Base-by-base conservation (phyloP, 2,113 vertebrate species). In the Natator depressus region DNA sequence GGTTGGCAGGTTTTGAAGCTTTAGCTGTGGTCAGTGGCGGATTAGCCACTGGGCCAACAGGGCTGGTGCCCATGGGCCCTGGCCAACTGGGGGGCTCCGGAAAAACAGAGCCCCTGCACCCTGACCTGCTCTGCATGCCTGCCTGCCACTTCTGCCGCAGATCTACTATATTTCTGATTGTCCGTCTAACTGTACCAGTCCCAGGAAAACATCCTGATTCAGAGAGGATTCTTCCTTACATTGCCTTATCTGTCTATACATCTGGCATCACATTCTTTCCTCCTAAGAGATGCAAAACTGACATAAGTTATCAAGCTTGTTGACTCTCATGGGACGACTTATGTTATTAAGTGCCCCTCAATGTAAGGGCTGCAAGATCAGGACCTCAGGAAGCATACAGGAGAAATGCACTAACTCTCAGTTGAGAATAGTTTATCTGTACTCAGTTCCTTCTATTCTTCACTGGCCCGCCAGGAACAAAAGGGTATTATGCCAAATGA, bases 321-420 rank as follows among this genome's bases (percentile, higher is more conserved):
- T 0, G 12, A 16, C 38, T 91, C 69, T 49, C 7, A 1, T 0
- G 4, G 31, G 53, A 31, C 76, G 88, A 79, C 0, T 22, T 0
- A 5, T 3, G 49, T 59, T 25, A 16, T 4, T 29, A 13, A 35
- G 19, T 47, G 1, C 54, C 25, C 29, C 0, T 2, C 1, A 6
- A 27, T 2, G 0, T 0, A 0, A 55, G 5, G 1, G 38, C 79
- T 62, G 79, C 69, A 35, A 0, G 0, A 47, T 3, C 57, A 29
- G 5, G 1, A 29, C 27, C 69, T 47, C 0, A 0, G 50, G 47
- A 94, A 20, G 82, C 35, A 47, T 76, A 62, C 0, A 0, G 65
- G 81, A 47, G 53, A 57, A 69, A 84, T 0, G 0, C 1, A 27
- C 5, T 79, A 80, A 0, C 22, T 54, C 88, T 50, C 27, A 54